Base-by-base conservation (phyloP, 2,113 vertebrate species). In the Syngnathoides biaculeatus region DNA sequence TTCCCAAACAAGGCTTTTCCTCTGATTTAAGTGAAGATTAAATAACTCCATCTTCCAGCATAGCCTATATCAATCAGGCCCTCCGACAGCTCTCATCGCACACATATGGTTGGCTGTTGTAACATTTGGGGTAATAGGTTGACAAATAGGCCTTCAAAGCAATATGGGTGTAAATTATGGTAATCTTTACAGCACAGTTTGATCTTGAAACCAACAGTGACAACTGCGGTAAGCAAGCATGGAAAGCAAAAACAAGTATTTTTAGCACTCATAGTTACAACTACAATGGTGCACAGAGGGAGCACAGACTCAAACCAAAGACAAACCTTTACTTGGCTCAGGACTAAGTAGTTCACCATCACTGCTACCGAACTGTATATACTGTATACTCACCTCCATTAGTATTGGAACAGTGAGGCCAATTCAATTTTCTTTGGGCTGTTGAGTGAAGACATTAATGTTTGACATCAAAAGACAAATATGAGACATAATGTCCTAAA, bases 191-290 rank as follows among this genome's bases (percentile, higher is more conserved):
- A 81, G 82, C 81, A 69, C 75, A 73, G 47, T 77, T 72, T 78
- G 79, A 80, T 86, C 83, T 75, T 82, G 73, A 12, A 82, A 83
- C 80, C 86, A 84, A 76, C 80, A 82, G 69, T 77, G 78, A 85
- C 77, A 84, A 85, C 76, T 79, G 84, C 73, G 80, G 84, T 80
- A 71, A 69, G 72, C 71, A 65, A 75, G 71, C 38, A 71, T n/a
- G 83, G 63, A 75, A 74, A 73, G 64, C 50, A 45, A 75, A 79
- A 80, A 73, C 63, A 47, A 69, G 30, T 52, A 61, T n/a, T 62
- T 26, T 38, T n/a, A 17, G 13, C 30, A 15, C 27, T 58, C 56
- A 2, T 48, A 48, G 11, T 56, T 56, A 3, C 12, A 26, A 15
- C 27, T 5, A 58, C 26, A 58, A 58, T 58, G 26, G 30, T 5